Evolutionary conservation across 2,888 invertebrate genomes (phyloP).

Genomic region (Phaedon cochleariae): DNA sequence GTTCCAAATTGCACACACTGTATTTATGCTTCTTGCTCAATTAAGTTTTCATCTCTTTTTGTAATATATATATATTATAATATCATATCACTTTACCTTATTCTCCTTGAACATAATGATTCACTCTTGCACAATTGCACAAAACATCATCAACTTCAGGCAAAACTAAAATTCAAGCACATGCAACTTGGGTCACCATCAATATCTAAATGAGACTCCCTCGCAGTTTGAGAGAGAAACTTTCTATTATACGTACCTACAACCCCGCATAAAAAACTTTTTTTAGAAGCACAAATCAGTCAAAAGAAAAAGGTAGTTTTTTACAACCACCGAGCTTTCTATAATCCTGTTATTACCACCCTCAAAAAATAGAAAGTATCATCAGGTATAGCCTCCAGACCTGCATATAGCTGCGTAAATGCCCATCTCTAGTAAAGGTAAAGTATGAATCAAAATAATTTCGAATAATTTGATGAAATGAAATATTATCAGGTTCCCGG

Average conservation of each 20-base stretch:
- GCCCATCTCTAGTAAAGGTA: too few relatives aligned
- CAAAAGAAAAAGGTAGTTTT: slow-evolving; percentile 21
- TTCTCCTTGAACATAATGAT: too few relatives aligned
- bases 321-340: slow-evolving; percentile 27
- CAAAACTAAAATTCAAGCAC: not conserved
- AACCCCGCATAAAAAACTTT: slow-evolving; percentile 41
- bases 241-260: slow-evolving; percentile 52
- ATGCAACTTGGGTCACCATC: not conserved
- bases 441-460: too few relatives aligned
- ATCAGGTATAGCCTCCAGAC: too few relatives aligned
- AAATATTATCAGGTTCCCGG: not conserved
- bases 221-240: slow-evolving; percentile 26
- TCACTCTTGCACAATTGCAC: too few relatives aligned
- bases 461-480: too few relatives aligned
- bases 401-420: too few relatives aligned
- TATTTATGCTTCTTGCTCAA: too few relatives aligned
- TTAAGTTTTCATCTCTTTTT: too few relatives aligned
- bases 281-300: slow-evolving; percentile 32
- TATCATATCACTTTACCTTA: too few relatives aligned
- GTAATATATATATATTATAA: too few relatives aligned
- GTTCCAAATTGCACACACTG: too few relatives aligned
- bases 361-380: slow-evolving; percentile 21
- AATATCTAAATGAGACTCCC: not conserved
- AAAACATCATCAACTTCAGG: not conserved
- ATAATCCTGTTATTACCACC: slow-evolving; percentile 18